Percentiles rank a stretch among this genome's conserved stretches.
phyloP scores from a whole-genome alignment of 2,113 vertebrate genomes.

The Laticauda colubrina region DNA sequence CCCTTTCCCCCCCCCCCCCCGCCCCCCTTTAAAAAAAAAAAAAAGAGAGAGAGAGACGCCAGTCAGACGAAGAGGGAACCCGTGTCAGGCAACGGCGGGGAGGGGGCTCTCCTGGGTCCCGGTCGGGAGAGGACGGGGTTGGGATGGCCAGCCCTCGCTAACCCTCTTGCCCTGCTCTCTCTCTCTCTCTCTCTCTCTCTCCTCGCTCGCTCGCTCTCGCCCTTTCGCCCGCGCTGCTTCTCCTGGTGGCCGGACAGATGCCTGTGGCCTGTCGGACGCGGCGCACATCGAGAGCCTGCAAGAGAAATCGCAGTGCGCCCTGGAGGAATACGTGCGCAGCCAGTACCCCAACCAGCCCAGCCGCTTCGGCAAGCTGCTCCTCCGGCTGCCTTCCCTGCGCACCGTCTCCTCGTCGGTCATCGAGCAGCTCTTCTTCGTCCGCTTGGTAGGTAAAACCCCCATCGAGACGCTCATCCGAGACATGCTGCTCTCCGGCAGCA shows the following conservation, averaged over 20 bases:
- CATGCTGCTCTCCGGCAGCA: constrained; percentile 99
- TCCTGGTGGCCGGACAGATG: constrained; percentile 74
- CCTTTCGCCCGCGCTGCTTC: neutral
- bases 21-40: no score
- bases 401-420: constrained; percentile 97
- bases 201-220: constrained; percentile 10
- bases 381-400: constrained; percentile 92
- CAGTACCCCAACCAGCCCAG: constrained; percentile 98
- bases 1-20: neutral
- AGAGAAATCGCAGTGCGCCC: constrained; percentile 96
- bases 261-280: constrained; percentile 96
- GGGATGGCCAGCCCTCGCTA: neutral
- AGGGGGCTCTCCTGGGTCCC: constrained; percentile 4
- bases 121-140: neutral
- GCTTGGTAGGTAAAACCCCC: constrained; percentile 99
- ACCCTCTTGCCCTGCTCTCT: constrained; percentile 21
- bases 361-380: constrained; percentile 96
- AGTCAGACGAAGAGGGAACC: constrained; percentile 41
- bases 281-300: constrained; percentile 98
- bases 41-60: no score
- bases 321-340: constrained; percentile 97
- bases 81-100: no score
- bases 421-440: constrained; percentile 99
- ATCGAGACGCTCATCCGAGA: constrained; percentile 99
- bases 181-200: constrained; percentile 10